Evolutionary conservation across 2,888 invertebrate genomes (phyloP), one percentile per base, ranked within the genome.

Genomic region (Tetanocera ferruginea): DNA sequence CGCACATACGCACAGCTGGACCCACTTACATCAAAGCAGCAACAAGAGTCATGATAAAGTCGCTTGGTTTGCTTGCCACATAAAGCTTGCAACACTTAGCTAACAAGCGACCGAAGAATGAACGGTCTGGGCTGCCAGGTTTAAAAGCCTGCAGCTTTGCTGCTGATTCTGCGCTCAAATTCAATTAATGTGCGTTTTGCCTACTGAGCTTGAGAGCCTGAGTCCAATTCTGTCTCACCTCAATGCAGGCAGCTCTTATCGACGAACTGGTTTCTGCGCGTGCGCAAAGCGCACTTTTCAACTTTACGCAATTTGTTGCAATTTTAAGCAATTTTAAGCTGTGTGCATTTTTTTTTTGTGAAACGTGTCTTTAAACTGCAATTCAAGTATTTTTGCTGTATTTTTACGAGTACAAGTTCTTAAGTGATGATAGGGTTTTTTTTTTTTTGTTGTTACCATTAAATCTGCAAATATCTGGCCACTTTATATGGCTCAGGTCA

Each of bases 121-220:
- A 43, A 43, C 43, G 43, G 14, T 11, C 52, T 49, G n/a, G 52
- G 17, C 55, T 55, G 55, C 43, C 43, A 43, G 43, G 43, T 14
- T 43, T 11, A 43, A 37, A 11, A 11, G 43, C 43, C 43, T 43
- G 43, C 11, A 43, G 43, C 43, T 14, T 11, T 43, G 43, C 43
- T 43, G 43, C 43, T 43, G 14, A 11, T 55, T 23, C 23, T 31
- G n/a, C 6, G 28, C 31, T 14, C 31, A 72, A 72, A 72, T 60
- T 72, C 72, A 72, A 74, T 74, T 74, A 64, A 74, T 28, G 74
- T 74, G 72, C 72, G 74, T 74, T 74, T 17, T 43, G 31, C 64
- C 31, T 55, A 17, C 43, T 64, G 49, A 17, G 25, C 31, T 23
- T 5, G 3, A 9, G 28, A 9, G 28, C 28, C 25, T 28, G 55